These are phyloP conservation scores for Nyctibius bracteatus DNA, from an alignment of 2,113 vertebrate species.

Conservation along the genomic window DNA sequence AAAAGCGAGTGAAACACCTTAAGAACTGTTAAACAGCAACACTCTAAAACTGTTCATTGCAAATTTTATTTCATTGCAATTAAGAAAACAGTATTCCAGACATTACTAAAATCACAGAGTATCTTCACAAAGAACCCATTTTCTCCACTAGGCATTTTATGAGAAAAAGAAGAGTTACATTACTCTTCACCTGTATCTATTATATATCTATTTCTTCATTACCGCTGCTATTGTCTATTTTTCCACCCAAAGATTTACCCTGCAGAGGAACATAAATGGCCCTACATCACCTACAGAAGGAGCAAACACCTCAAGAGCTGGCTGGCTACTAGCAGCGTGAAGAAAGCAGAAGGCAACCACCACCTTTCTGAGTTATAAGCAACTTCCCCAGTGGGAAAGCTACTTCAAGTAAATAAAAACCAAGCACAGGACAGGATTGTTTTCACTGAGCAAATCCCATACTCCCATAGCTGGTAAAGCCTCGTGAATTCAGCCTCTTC, in stretches of 20 bases:
- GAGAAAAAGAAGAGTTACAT: neutral
- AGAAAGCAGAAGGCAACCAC: neutral
- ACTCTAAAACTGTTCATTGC: neutral
- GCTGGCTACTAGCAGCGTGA: neutral
- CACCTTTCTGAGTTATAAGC: neutral
- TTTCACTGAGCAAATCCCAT: neutral
- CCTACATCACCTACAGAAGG: neutral
- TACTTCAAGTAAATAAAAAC: neutral
- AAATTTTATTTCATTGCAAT: neutral
- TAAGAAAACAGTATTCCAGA: neutral
- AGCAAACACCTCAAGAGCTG: neutral
- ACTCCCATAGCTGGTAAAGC: neutral
- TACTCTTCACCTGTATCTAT: neutral
- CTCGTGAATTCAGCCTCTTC: neutral
- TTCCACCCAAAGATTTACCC: neutral
- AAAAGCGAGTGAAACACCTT: neutral
- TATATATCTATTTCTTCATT: neutral
- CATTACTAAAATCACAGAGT: neutral
- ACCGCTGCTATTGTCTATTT: neutral
- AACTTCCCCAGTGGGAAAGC: neutral
- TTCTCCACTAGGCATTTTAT: neutral
- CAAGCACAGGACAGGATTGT: neutral
- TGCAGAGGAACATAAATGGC: neutral
- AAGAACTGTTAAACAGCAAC: neutral
- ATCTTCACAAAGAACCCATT: neutral